Evolutionary conservation across 2,888 invertebrate genomes (phyloP).

Genomic region (Orchesellides sinensis): DNA sequence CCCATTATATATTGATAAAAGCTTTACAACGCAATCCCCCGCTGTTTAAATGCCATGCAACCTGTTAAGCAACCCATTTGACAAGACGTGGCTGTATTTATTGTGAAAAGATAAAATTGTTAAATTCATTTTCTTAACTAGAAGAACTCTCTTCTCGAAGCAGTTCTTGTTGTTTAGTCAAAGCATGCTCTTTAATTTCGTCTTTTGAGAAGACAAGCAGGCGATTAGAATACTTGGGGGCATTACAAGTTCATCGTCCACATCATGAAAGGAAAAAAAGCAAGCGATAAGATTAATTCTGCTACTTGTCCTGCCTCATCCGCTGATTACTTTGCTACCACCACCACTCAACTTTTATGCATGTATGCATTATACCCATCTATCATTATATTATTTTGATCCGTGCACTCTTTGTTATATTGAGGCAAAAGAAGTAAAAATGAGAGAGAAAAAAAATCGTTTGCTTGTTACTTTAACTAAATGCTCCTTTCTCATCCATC

Average conservation of each 20-base stretch:
- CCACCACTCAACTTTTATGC: too few species aligned
- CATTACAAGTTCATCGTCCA: slow-evolving; percentile 69
- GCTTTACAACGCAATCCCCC: slow-evolving; percentile 47
- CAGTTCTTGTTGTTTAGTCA: background rate
- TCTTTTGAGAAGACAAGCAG: slow-evolving; percentile 52
- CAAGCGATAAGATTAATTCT: slow-evolving; percentile 56
- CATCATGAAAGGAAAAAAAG: slow-evolving; percentile 50
- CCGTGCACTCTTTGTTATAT: background rate
- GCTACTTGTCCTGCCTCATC: slow-evolving; percentile 63
- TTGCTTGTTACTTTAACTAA: slow-evolving; percentile 51
- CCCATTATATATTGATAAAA: slow-evolving; percentile 35
- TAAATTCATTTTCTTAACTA: slow-evolving; percentile 50
- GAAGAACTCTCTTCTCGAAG: background rate
- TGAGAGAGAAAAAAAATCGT: slow-evolving; percentile 28
- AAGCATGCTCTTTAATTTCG: slow-evolving; percentile 54
- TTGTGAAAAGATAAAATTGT: slow-evolving; percentile 51
- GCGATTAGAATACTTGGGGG: slow-evolving; percentile 61
- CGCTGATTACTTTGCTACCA: slow-evolving; percentile 59
- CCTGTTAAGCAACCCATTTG: slow-evolving; percentile 54
- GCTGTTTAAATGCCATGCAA: slow-evolving; percentile 55
- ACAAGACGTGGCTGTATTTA: slow-evolving; percentile 52
- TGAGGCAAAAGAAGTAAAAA: slow-evolving; percentile 16
- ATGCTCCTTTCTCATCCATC: slow-evolving; percentile 24
- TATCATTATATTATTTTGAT: slow-evolving; percentile 33
- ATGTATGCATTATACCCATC: background rate